These are phyloP conservation scores for Cepaea nemoralis DNA, from an alignment of 1,140 invertebrate species.

Conservation along the genomic window DNA sequence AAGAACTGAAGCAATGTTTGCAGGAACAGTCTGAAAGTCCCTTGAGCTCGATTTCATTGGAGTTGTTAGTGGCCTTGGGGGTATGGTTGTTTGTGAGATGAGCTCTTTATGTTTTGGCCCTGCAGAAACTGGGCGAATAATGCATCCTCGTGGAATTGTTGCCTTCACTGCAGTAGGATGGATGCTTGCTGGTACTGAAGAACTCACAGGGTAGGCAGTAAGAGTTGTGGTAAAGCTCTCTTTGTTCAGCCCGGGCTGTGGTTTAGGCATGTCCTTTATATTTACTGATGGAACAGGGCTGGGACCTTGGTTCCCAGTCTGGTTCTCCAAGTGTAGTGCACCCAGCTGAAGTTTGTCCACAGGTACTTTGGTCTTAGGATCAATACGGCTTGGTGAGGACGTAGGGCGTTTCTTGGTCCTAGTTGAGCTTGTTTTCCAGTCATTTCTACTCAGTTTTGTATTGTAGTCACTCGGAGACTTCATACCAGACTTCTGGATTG, in stretches of 20 bases:
- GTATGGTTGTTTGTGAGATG: neutral
- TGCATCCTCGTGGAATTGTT: slow-evolving; percentile 60
- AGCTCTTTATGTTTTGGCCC: slow-evolving; percentile 36
- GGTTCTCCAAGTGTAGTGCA: slow-evolving; percentile 51
- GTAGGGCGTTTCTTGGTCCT: slow-evolving; percentile 57
- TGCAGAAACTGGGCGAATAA: slow-evolving; percentile 66
- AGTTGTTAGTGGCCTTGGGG: slow-evolving; percentile 55
- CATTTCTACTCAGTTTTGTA: slow-evolving; percentile 55
- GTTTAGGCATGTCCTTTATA: slow-evolving; percentile 50
- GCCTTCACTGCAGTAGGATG: slow-evolving; percentile 61
- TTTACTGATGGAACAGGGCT: slow-evolving; percentile 55
- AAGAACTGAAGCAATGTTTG: slow-evolving; percentile 51
- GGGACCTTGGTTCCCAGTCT: slow-evolving; percentile 53
- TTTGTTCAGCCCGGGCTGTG: slow-evolving; percentile 46
- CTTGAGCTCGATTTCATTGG: slow-evolving; percentile 50
- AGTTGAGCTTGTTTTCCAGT: slow-evolving; percentile 42
- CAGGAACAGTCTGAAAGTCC: slow-evolving; percentile 48
- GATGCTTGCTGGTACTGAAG: slow-evolving; percentile 52
- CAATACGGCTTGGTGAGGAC: slow-evolving; percentile 69
- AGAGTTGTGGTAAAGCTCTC: slow-evolving; percentile 60
- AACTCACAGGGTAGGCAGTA: slow-evolving; percentile 54
- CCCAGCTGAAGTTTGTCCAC: slow-evolving; percentile 59
- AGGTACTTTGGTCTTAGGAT: slow-evolving; percentile 66
- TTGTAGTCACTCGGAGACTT: slow-evolving; percentile 58
- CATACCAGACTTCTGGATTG: slow-evolving; percentile 65